Base-by-base conservation (phyloP, 2,888 invertebrate species). In the Eupeodes luniger region DNA sequence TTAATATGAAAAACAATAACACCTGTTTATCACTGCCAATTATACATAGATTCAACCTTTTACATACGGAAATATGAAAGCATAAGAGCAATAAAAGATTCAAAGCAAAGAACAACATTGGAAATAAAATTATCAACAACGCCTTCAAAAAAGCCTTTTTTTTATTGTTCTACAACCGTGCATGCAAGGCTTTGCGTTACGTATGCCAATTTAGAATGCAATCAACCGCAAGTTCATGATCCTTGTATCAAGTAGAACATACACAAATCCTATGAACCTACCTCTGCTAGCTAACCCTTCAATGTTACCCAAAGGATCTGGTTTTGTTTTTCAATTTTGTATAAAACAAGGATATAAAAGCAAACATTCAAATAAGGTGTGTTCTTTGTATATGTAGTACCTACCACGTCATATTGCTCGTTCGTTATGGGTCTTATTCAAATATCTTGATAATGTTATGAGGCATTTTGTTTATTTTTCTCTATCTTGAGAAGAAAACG, bases 151-250 rank as follows among this genome's bases (percentile, higher is more conserved):
- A 57, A 34, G 12, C 19, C 9, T 14, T 55, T 51, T 19, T n/a
- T 47, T 61, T 80, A 53, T 69, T 66, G 27, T 59, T 81, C 47
- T 62, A 34, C 47, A 49, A 14, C 16, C 64, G 49, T 51, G 12
- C 44, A 53, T 16, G 14, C 61, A 55, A 44, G 51, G 44, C 34
- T 53, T 11, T 36, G 40, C 61, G 44, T 47, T 47, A 47, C 59
- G 44, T 76, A 75, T 72, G 76, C 83, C 83, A 87, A 87, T 81
- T 84, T 85, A 81, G 84, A 88, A 88, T 88, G 87, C 84, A 88
- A 84, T 88, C 87, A 88, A 84, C 84, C 84, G 69, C 87, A 84
- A 84, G 87, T 84, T 88, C 84, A 88, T 81, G 87, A 88, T 88
- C 74, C 87, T 84, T 84, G 80, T 87, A 83, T 82, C 78, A 86